These are phyloP conservation scores for Chitala chitala DNA, from an alignment of 2,113 vertebrate species.

Conservation along the genomic window DNA sequence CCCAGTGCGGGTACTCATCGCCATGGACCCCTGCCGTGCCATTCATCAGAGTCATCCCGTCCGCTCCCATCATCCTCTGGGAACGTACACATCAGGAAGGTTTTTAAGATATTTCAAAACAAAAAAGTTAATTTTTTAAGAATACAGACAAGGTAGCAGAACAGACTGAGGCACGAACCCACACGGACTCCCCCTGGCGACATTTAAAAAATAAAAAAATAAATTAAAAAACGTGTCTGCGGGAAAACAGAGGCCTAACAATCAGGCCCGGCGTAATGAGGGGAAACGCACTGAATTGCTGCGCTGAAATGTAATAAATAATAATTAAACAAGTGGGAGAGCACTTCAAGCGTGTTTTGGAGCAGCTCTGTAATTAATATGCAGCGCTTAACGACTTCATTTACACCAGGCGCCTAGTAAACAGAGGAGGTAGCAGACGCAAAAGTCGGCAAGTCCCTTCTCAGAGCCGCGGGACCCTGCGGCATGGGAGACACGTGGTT, in stretches of 20 bases:
- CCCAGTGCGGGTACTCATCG: conserved; percentile 84
- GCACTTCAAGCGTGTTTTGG: background rate
- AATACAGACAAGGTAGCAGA: background rate
- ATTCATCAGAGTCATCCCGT: conserved; percentile 83
- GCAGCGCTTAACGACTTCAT: conserved; percentile 14
- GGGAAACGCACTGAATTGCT: background rate
- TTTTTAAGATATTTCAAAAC: background rate
- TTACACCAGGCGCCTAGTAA: background rate
- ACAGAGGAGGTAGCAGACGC: background rate
- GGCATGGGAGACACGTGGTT: background rate
- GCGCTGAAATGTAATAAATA: background rate
- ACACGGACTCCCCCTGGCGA: background rate
- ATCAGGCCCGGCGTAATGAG: background rate
- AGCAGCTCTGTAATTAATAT: background rate
- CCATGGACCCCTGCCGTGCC: conserved; percentile 77
- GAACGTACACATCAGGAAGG: conserved; percentile 16
- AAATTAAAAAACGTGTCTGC: background rate
- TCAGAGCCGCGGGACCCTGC: background rate
- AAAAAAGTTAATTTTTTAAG: background rate
- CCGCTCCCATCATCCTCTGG: conserved; percentile 90
- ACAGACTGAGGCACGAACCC: background rate
- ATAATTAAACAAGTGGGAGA: background rate
- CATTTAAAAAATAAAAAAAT: background rate
- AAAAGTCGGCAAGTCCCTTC: background rate
- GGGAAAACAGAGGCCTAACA: background rate